Conservation (phyloP, 2,888 invertebrate species). For the Conops quadrifasciatus region DNA sequence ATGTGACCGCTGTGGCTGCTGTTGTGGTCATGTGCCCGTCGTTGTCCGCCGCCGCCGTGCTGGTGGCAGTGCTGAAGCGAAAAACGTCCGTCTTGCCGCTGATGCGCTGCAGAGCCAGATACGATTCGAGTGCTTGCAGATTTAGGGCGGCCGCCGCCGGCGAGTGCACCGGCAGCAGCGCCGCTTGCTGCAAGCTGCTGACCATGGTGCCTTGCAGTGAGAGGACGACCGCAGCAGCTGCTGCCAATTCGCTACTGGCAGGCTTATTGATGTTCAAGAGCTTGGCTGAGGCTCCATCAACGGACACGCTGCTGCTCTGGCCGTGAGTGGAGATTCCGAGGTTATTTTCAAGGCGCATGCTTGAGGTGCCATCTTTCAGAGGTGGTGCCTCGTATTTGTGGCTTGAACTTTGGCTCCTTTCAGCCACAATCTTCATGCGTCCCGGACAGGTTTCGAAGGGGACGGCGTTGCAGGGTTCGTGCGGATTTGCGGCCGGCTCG, state of each 20-base stretch:
- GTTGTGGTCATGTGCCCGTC: constrained; percentile 35
- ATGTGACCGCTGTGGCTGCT: constrained; percentile 42
- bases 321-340: background rate
- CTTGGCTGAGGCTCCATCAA: constrained; percentile 36
- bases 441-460: constrained; percentile 30
- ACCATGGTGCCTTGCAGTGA: constrained; percentile 86
- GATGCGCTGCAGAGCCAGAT: constrained; percentile 82
- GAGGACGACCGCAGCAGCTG: constrained; percentile 76
- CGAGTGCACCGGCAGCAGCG: constrained; percentile 81
- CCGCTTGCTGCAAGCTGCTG: constrained; percentile 84
- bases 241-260: constrained; percentile 68
- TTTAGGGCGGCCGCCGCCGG: constrained; percentile 86
- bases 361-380: constrained; percentile 12
- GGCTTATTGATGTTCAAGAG: constrained; percentile 33
- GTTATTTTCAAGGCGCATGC: constrained; percentile 15
- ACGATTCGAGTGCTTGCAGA: constrained; percentile 85
- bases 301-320: constrained; percentile 3
- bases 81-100: constrained; percentile 76
- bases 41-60: constrained; percentile 25
- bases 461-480: constrained; percentile 15
- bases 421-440: constrained; percentile 30
- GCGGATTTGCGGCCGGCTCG: constrained; percentile 17
- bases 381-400: constrained; percentile 10
- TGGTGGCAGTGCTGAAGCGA: constrained; percentile 61
- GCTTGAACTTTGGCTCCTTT: constrained; percentile 18